phyloP scores from a whole-genome alignment of 2,113 vertebrate genomes.

The Channa argus region DNA sequence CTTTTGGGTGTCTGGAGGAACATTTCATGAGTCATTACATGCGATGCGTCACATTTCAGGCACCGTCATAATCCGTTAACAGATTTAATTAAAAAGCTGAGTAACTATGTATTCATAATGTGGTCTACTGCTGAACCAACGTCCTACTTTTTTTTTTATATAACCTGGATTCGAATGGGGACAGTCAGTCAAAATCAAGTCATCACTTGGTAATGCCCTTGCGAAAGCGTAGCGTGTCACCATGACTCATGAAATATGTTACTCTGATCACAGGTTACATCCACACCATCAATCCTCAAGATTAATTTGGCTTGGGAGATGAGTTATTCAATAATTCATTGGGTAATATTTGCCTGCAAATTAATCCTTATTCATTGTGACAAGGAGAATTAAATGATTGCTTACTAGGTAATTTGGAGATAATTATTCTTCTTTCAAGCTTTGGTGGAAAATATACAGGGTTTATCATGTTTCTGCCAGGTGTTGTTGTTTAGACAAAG shows the following conservation, averaged over 20 bases:
- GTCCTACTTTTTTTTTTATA: conserved; percentile 61
- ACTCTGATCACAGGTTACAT: conserved; percentile 70
- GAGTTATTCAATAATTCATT: conserved; percentile 82
- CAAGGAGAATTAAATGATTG: conserved; percentile 79
- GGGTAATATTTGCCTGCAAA: conserved; percentile 80
- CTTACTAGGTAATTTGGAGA: conserved; percentile 80
- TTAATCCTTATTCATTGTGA: conserved; percentile 81
- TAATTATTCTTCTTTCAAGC: conserved; percentile 78
- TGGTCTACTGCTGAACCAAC: conserved; percentile 35
- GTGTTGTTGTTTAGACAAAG: conserved; percentile 59
- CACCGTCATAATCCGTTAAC: conserved; percentile 65
- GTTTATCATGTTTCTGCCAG: conserved; percentile 52
- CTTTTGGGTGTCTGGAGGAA: conserved; percentile 50
- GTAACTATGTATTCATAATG: conserved; percentile 51
- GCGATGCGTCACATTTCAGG: conserved; percentile 46
- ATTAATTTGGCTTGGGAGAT: conserved; percentile 78
- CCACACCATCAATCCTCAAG: conserved; percentile 78
- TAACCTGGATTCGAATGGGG: conserved; percentile 57
- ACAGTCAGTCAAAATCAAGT: conserved; percentile 67
- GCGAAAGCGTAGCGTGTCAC: conserved; percentile 38
- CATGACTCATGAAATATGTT: conserved; percentile 67
- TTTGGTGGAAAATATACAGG: conserved; percentile 30
- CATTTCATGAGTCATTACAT: conserved; percentile 55
- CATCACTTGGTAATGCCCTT: conserved; percentile 58
- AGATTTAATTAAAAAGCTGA: conserved; percentile 72